phyloP scores from a whole-genome alignment of 2,113 vertebrate genomes.

The Upupa epops region DNA sequence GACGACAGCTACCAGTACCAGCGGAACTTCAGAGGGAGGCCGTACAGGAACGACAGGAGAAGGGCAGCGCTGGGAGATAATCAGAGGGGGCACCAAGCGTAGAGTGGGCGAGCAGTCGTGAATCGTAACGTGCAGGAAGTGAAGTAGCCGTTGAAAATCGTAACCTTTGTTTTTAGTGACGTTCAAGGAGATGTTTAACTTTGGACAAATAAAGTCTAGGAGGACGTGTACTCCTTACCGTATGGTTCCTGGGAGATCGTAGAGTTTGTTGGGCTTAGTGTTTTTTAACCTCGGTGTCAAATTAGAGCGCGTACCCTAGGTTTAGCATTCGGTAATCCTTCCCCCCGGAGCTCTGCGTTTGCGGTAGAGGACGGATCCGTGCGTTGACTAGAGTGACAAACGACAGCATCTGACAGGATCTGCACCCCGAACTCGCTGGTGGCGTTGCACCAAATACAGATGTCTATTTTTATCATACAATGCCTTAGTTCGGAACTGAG shows the following conservation, averaged over 20 bases:
- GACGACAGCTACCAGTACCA: slow-evolving; percentile 75
- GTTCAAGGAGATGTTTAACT: not conserved
- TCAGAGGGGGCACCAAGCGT: slow-evolving; percentile 75
- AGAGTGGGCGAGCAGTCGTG: not conserved
- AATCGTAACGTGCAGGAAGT: not conserved
- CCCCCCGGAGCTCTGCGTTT: slow-evolving; percentile 53
- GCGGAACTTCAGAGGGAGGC: slow-evolving; percentile 72
- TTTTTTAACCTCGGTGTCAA: slow-evolving; percentile 56
- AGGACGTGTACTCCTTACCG: slow-evolving; percentile 33
- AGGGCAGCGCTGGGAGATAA: slow-evolving; percentile 72
- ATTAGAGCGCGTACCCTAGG: slow-evolving; percentile 61
- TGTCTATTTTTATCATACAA: slow-evolving; percentile 78
- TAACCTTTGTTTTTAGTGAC: slow-evolving; percentile 38
- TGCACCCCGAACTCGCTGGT: slow-evolving; percentile 66
- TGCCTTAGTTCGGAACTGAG: slow-evolving; percentile 82
- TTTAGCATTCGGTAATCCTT: slow-evolving; percentile 56
- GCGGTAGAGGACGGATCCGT: slow-evolving; percentile 53
- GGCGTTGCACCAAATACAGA: slow-evolving; percentile 79
- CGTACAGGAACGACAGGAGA: slow-evolving; percentile 71
- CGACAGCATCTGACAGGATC: slow-evolving; percentile 65
- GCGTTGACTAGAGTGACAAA: slow-evolving; percentile 65
- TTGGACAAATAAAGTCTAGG: not conserved
- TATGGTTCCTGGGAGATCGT: not conserved
- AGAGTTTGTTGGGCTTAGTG: slow-evolving; percentile 53
- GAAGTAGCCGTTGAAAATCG: slow-evolving; percentile 36